Evolutionary conservation across 64 coral and sea anemone species (phyloP).

Genomic region (Pocillopora verrucosa): DNA sequence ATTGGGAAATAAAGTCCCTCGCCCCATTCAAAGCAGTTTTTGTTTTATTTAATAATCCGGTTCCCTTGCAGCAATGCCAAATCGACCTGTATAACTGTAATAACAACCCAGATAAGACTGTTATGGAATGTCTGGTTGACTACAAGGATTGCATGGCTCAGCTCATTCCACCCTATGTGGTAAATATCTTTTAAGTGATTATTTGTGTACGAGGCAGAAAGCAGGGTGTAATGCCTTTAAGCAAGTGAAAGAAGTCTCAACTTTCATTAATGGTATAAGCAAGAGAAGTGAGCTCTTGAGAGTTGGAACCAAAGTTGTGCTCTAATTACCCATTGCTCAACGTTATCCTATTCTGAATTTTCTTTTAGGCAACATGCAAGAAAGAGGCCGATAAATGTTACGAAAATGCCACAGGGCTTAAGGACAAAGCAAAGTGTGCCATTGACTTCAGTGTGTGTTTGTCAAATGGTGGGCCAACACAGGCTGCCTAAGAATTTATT

Average conservation of each 20-base stretch:
- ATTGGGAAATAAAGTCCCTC: too few species aligned
- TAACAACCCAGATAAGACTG: slow-evolving; percentile 40
- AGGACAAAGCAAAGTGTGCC: slow-evolving; percentile 42
- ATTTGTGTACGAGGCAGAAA: too few species aligned
- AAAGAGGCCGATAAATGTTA: slow-evolving; percentile 22
- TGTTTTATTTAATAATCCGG: too few species aligned
- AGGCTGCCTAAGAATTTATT: not conserved
- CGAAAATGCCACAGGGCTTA: slow-evolving; percentile 1
- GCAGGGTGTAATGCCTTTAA: too few species aligned
- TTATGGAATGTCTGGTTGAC: slow-evolving; percentile 35
- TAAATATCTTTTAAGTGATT: not conserved
- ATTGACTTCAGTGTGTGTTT: slow-evolving; percentile 36
- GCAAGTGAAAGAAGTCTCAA: too few species aligned
- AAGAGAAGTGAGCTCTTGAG: too few species aligned
- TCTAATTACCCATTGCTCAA: not conserved
- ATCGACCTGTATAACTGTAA: slow-evolving; percentile 69
- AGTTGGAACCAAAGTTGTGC: too few species aligned
- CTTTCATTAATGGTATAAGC: too few species aligned
- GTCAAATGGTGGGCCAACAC: slow-evolving; percentile 19
- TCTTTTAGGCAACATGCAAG: slow-evolving; percentile 43
- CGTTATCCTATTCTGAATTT: not conserved
- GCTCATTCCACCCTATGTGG: slow-evolving; percentile 35
- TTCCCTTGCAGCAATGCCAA: slow-evolving; percentile 50
- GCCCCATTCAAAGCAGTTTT: too few species aligned
- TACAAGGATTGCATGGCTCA: slow-evolving; percentile 62